Base-by-base conservation (phyloP, 2,888 invertebrate genomes). In the Crocallis elinguaria region DNA sequence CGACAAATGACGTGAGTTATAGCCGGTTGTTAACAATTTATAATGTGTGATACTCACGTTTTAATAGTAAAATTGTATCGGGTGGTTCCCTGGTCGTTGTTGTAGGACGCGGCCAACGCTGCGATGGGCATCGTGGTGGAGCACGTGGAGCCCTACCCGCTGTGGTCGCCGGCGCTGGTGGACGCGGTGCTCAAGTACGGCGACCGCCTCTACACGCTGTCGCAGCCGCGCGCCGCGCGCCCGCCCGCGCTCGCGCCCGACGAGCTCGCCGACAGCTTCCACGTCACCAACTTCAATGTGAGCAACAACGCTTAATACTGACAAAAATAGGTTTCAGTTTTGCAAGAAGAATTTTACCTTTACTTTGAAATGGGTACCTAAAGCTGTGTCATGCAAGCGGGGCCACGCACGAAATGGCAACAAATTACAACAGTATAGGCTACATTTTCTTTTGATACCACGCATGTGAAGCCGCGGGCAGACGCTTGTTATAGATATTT, bases 181-280 rank as follows among this genome's bases (percentile, higher is more conserved):
- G 94, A 94, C 72, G 89, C 92, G 0, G 84, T 94, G 2, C 66
- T 95, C 7, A 93, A 93, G 61, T 94, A 94, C 55, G 95, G 95
- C 0, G 94, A 95, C 74, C 73, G 92, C 0, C 72, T 95, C 2
- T 92, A 93, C 67, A 92, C 92, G 0, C 83, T 87, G 66, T 90
- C 93, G 0, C 66, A 88, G 32, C 79, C 79, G 0, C 60, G 60
- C 0, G 86, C 88, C 0, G 19, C 50, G 0, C 35, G 57, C 0
- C 78, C 84, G 0, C 89, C 89, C 0, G 53, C 46, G 0, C 49
- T 89, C 8, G 42, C 23, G 0, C 75, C 84, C 0, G 2, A 7
- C 0, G 89, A 90, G 54, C 65, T 71, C 4, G 52, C 44, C 0
- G 71, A 82, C 29, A 41, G 5, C 11, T 90, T 90, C 58, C 86